Percentiles rank a stretch among this genome's conserved stretches.
Evolutionary conservation across 2,113 vertebrate species (phyloP).

Genomic region (Cynoglossus semilaevis): DNA sequence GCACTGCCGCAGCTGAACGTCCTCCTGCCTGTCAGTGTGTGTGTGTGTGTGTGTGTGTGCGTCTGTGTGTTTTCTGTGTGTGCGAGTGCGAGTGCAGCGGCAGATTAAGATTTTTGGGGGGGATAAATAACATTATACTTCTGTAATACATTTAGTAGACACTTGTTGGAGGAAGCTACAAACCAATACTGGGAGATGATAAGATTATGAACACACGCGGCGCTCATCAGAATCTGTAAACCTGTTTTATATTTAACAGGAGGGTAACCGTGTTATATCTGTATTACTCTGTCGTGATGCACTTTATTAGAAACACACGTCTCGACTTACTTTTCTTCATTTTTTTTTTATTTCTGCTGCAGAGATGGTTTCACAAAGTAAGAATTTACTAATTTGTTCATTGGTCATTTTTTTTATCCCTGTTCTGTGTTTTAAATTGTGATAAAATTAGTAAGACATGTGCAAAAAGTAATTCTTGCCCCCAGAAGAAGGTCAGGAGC

Average conservation of each 20-base stretch:
- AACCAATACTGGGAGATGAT: slow-evolving; percentile 31
- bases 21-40: slow-evolving; percentile 30
- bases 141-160: slow-evolving; percentile 39
- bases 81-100: slow-evolving; percentile 32
- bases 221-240: slow-evolving; percentile 17
- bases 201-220: slow-evolving; percentile 25
- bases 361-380: too few relatives aligned
- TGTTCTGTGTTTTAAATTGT: too few relatives aligned
- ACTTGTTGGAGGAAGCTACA: slow-evolving; percentile 42
- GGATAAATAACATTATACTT: slow-evolving; percentile 46
- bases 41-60: slow-evolving; percentile 28
- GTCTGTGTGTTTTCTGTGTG: slow-evolving; percentile 7
- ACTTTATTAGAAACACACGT: slow-evolving; percentile 28
- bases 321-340: not conserved
- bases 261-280: slow-evolving; percentile 29
- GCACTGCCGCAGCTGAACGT: slow-evolving; percentile 46
- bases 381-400: too few relatives aligned
- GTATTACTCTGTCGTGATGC: slow-evolving; percentile 34
- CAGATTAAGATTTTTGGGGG: slow-evolving; percentile 43
- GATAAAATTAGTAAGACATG: too few relatives aligned
- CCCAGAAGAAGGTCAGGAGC: too few relatives aligned
- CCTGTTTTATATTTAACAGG: slow-evolving; percentile 36
- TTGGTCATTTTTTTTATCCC: too few relatives aligned
- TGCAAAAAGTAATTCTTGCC: too few relatives aligned
- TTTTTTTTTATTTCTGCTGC: not conserved